A percentile compares a stretch with the other conserved stretches of the same genome.
Conservation (phyloP, 2,797 vertebrate genomes). For the Novumbra hubbsi region DNA sequence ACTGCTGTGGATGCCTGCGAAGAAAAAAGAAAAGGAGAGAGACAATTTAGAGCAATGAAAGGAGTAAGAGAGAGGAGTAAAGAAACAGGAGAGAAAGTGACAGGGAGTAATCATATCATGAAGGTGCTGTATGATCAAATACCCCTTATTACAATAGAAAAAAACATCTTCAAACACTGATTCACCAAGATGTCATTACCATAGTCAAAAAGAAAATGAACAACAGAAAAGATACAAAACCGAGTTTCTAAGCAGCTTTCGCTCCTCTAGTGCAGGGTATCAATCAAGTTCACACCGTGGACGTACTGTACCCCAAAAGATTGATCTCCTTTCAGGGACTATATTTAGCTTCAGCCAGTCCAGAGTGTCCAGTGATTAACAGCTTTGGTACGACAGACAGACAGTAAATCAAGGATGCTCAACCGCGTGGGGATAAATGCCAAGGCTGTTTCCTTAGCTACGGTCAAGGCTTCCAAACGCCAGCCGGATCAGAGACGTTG, state of each 20-base stretch:
- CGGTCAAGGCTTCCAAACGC: conserved; percentile 54
- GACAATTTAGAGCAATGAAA: background rate
- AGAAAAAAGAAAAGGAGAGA: conserved; percentile 48
- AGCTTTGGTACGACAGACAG: conserved; percentile 15
- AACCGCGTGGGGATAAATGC: conserved; percentile 14
- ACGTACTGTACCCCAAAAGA: background rate
- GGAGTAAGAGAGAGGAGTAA: background rate
- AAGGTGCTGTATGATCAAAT: too few species aligned
- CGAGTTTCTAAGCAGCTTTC: background rate
- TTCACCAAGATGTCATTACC: too few species aligned
- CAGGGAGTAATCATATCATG: too few species aligned
- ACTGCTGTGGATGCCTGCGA: conserved; percentile 89
- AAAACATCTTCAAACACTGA: too few species aligned
- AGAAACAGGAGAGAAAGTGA: background rate
- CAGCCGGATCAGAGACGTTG: conserved; percentile 38
- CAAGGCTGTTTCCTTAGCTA: conserved; percentile 23
- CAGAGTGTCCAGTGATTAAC: conserved; percentile 39
- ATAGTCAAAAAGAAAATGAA: background rate
- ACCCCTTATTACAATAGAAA: too few species aligned
- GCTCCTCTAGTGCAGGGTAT: background rate
- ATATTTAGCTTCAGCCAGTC: background rate
- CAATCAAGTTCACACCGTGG: background rate
- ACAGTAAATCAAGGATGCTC: conserved; percentile 22
- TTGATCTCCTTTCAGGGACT: background rate
- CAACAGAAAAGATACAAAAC: background rate